Percentiles rank a stretch among this genome's conserved stretches.
These are phyloP conservation scores for Pogonomyrmex californicus DNA, from an alignment of 1,140 invertebrate genomes.

Conservation along the genomic window DNA sequence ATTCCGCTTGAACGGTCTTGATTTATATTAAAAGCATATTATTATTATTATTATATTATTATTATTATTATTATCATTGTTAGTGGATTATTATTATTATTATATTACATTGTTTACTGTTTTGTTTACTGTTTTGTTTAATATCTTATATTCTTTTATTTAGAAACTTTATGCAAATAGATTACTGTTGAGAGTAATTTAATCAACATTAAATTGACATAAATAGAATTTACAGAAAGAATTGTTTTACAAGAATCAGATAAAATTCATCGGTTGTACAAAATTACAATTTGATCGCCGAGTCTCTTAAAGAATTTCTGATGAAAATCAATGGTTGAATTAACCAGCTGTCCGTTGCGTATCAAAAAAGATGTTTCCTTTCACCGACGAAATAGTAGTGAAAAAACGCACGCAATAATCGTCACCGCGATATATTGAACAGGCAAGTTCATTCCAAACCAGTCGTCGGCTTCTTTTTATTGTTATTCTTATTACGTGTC, in stretches of 20 bases:
- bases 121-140: not conserved
- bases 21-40: slow-evolving; percentile 16
- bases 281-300: not conserved
- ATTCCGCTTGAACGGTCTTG: slow-evolving; percentile 4
- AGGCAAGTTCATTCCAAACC: not conserved
- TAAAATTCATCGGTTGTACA: not conserved
- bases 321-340: slow-evolving; percentile 18
- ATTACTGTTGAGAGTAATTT: not conserved
- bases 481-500: slow-evolving; percentile 59
- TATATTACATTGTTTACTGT: not conserved
- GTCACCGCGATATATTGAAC: slow-evolving; percentile 26
- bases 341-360: slow-evolving; percentile 19
- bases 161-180: not conserved
- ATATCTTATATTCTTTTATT: not conserved
- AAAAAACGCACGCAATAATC: slow-evolving; percentile 54
- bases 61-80: not conserved
- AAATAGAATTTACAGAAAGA: not conserved
- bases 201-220: not conserved
- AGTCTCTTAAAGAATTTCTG: slow-evolving; percentile 13
- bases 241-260: not conserved
- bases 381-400: not conserved
- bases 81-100: not conserved
- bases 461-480: slow-evolving; percentile 29
- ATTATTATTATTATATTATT: not conserved
- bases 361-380: not conserved